These are phyloP conservation scores for Ptyas mucosa DNA, from an alignment of 2,113 vertebrate species.

Conservation along the genomic window DNA sequence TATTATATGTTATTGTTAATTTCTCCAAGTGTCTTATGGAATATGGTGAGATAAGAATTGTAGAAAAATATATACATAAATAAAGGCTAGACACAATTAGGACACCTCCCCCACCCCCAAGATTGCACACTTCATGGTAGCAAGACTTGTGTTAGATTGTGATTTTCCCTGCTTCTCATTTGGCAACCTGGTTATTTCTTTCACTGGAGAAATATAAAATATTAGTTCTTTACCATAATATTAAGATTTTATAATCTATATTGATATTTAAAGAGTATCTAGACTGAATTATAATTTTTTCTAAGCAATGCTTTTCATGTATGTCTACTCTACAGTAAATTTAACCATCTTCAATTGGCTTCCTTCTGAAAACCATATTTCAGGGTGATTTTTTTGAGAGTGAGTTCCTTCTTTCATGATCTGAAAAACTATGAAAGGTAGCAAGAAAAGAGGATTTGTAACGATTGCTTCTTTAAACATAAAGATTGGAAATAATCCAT, in stretches of 20 bases:
- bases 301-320: background rate
- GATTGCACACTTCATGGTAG: background rate
- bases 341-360: background rate
- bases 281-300: background rate
- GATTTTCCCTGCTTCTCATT: background rate
- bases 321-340: background rate
- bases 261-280: background rate
- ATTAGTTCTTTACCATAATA: background rate
- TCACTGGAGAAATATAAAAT: background rate
- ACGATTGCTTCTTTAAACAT: background rate
- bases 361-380: background rate
- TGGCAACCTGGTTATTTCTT: background rate
- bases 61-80: background rate
- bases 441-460: background rate
- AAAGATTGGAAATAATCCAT: background rate
- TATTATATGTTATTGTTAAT: background rate
- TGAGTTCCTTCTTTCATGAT: background rate
- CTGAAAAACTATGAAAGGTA: no score
- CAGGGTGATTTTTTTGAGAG: background rate
- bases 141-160: background rate
- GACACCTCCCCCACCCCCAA: background rate
- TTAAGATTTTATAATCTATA: background rate
- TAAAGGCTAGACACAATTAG: background rate
- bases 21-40: background rate
- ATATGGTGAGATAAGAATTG: background rate